phyloP scores from a whole-genome alignment of 2,113 vertebrate genomes.

The Theristicus caerulescens region DNA sequence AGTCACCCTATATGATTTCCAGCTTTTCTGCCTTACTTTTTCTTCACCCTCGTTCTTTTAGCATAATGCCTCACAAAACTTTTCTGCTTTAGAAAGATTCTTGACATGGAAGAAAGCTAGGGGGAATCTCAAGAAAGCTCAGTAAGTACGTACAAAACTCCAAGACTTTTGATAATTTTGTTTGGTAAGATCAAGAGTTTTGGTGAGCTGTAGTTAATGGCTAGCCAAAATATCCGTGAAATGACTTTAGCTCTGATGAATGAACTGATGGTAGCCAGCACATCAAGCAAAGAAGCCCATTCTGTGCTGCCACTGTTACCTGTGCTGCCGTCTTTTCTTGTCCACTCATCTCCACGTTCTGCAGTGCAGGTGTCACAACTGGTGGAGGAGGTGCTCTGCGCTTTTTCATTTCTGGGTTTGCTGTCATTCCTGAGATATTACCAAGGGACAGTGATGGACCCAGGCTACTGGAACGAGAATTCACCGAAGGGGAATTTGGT shows the following conservation, averaged over 20 bases:
- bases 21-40: neutral
- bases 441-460: conserved; percentile 86
- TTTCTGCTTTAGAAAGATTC: neutral
- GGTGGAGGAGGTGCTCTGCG: conserved; percentile 86
- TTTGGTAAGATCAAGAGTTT: neutral
- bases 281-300: neutral
- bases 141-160: neutral
- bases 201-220: neutral
- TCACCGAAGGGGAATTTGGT: conserved; percentile 72
- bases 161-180: neutral
- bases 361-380: neutral
- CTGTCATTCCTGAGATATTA: conserved; percentile 82
- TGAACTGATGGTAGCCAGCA: neutral
- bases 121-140: neutral
- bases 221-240: neutral
- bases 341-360: neutral
- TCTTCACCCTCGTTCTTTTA: neutral
- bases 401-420: conserved; percentile 85
- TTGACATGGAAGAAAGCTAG: neutral
- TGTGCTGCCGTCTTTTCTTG: conserved; percentile 58
- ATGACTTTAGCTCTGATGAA: neutral
- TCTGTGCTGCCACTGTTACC: conserved; percentile 48
- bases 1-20: neutral
- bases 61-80: neutral
- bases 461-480: conserved; percentile 75